Base-by-base conservation (phyloP, 1,140 invertebrate genomes). In the Drosophila suzukii region DNA sequence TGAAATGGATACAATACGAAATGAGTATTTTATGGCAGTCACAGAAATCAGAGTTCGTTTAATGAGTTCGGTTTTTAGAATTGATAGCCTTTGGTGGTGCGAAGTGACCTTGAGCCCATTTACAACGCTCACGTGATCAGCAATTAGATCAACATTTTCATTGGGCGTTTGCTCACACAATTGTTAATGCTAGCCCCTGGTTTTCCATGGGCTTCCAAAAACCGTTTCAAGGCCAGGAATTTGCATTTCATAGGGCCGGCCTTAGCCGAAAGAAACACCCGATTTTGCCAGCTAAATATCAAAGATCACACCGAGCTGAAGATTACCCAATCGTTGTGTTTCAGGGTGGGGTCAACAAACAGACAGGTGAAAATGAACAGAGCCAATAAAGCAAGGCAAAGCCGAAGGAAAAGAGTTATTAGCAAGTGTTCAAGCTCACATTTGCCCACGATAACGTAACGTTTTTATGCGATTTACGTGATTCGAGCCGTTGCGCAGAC, bases 391-490 rank as follows among this genome's bases (percentile, higher is more conserved):
- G 51, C 44, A 58, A 50, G 57, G 41, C 57, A 10, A 11, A 61
- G 51, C 13, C 41, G 27, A 32, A 34, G 63, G 27, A 34, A 68
- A 68, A 54, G 20, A 50, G 61, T 68, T 67, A 78, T 79, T 65
- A 61, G 59, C 73, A 61, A 61, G 55, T 77, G 70, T 36, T 13
- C 50, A 47, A 30, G 60, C 51, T 54, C 36, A 58, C 43, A 59
- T 51, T 30, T 27, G 30, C 41, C 61, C 72, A 65, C 61, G 80
- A 67, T 85, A 86, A 88, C 84, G 80, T 89, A 88, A 83, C 57
- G 66, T 70, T 60, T 89, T 88, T 83, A 88, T 89, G 76, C 57
- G 84, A 80, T 77, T 79, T 88, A 89, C 83, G 83, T 88, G 81
- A 65, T 62, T 50, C 66, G 30, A 39, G 20, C 10, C 51, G 39